Percentiles rank a stretch among this genome's conserved stretches.
phyloP scores from a whole-genome alignment of 2,888 invertebrate species.

The Eilema caniola region DNA sequence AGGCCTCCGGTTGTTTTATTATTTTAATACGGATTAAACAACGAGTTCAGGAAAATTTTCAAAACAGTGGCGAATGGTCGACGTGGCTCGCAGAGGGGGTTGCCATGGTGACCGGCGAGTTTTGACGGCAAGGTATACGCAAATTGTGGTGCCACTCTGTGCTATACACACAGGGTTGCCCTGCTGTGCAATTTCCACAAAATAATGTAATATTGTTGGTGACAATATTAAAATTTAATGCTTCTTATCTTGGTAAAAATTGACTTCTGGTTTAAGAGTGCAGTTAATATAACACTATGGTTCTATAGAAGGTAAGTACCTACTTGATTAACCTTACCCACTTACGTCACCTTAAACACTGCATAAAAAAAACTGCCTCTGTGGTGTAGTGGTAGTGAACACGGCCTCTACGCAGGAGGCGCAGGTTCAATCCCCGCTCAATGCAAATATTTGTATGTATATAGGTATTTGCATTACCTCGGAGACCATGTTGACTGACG shows the following conservation, averaged over 20 bases:
- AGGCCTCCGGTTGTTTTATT: slow-evolving; percentile 74
- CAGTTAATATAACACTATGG: neutral
- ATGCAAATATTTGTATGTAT: too few species aligned
- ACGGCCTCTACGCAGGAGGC: too few species aligned
- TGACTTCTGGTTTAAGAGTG: neutral
- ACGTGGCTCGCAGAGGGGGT: slow-evolving; percentile 76
- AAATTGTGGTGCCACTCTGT: slow-evolving; percentile 68
- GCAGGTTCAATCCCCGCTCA: too few species aligned
- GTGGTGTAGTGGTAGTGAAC: too few species aligned
- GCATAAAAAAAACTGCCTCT: too few species aligned
- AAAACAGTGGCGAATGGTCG: slow-evolving; percentile 75
- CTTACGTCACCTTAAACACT: neutral
- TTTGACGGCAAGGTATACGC: slow-evolving; percentile 76
- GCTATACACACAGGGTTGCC: slow-evolving; percentile 54
- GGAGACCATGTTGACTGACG: too few species aligned
- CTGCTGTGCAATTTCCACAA: slow-evolving; percentile 18
- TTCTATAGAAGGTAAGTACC: too few species aligned
- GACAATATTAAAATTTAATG: slow-evolving; percentile 4
- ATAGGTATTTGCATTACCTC: too few species aligned
- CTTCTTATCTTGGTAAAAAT: neutral
- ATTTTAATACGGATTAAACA: slow-evolving; percentile 80
- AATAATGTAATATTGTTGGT: slow-evolving; percentile 16
- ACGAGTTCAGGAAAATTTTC: slow-evolving; percentile 72
- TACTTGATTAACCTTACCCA: too few species aligned
- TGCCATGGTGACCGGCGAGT: slow-evolving; percentile 78